Conservation (phyloP, 2,113 vertebrate species). For the Atherinomorus stipes region DNA sequence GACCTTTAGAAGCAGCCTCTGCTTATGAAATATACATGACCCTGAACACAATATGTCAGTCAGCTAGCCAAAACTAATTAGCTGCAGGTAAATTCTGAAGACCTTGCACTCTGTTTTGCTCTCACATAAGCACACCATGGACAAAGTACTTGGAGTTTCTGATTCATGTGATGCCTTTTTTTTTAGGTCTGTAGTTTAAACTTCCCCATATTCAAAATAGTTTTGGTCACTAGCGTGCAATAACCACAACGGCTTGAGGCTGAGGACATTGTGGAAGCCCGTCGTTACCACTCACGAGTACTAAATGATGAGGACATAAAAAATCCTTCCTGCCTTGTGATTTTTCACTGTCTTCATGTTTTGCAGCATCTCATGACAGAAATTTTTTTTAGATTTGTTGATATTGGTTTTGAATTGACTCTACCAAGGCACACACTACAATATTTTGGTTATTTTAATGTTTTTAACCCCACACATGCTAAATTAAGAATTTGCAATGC, state of each 20-base stretch:
- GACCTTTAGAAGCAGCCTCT: slow-evolving; percentile 74
- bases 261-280: neutral
- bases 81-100: slow-evolving; percentile 72
- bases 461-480: too few relatives aligned
- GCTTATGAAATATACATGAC: slow-evolving; percentile 81
- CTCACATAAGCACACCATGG: slow-evolving; percentile 16
- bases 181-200: slow-evolving; percentile 24
- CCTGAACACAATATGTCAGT: slow-evolving; percentile 75
- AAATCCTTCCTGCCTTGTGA: neutral
- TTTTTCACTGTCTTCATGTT: neutral
- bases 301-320: neutral
- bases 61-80: slow-evolving; percentile 76
- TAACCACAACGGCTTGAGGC: neutral
- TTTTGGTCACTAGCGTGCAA: neutral
- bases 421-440: too few relatives aligned
- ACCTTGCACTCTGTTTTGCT: slow-evolving; percentile 20
- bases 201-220: slow-evolving; percentile 18
- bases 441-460: too few relatives aligned
- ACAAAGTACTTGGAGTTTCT: slow-evolving; percentile 20
- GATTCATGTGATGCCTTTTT: slow-evolving; percentile 14
- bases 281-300: neutral
- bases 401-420: too few relatives aligned
- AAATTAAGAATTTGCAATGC: too few relatives aligned
- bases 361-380: neutral
- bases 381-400: neutral